Base-by-base conservation (phyloP, 2,888 invertebrate genomes). In the Hemaris fuciformis region DNA sequence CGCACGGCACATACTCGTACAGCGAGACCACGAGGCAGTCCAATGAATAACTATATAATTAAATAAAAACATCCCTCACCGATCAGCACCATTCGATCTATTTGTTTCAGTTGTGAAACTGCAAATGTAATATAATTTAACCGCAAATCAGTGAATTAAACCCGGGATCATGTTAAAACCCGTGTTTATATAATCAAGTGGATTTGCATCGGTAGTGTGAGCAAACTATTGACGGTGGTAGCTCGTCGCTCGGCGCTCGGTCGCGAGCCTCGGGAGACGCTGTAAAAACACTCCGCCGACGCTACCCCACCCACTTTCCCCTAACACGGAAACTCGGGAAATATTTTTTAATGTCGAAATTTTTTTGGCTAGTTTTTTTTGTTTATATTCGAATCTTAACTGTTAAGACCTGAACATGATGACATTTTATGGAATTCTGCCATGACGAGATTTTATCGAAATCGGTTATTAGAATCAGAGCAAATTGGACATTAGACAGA, bases 211-310 rank as follows among this genome's bases (percentile, higher is more conserved):
- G 63, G 63, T 65, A n/a, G n/a, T 68, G 63, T 64, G 64, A 64
- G 61, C 18, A 27, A 53, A 53, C 53, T 23, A 27, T 53, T 31
- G 18, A 18, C 53, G 53, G 31, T 31, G 10, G 8, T n/a, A n/a
- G n/a, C n/a, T n/a, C n/a, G 31, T 10, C 38, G 38, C 8, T 27
- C 27, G 27, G 27, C 3, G 13, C 13, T 38, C 34, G 34, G 13
- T 38, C 38, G 53, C 18, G 27, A 48, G 23, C 27, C 48, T 15
- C 31, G 27, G 18, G 53, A 31, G 53, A 31, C 62, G 72, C 75
- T 80, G 78, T 76, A 78, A 83, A 81, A 85, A 81, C 82, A 81
- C 80, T 80, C 69, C 63, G 67, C n/a, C n/a, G n/a, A n/a, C n/a
- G n/a, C 60, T 61, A 62, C 57, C 65, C 57, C 60, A 59, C 31